phyloP scores from a whole-genome alignment of 64 coral and sea anemone genomes.

The Anthopleura sola region DNA sequence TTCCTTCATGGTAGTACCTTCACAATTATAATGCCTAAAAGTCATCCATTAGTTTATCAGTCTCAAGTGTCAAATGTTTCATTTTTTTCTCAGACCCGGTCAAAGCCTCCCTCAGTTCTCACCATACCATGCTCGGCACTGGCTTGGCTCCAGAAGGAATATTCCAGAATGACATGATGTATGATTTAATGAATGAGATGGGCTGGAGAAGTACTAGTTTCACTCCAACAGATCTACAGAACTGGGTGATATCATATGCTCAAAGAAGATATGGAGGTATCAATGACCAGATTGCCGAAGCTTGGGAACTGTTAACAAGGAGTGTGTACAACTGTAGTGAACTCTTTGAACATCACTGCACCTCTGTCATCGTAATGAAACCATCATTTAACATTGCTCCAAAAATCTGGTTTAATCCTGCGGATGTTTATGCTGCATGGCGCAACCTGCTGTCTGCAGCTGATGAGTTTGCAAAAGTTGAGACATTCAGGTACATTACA shows the following conservation, averaged over 20 bases:
- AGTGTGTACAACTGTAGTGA: slow-evolving; percentile 65
- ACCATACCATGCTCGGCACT: slow-evolving; percentile 85
- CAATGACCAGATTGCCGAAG: slow-evolving; percentile 24
- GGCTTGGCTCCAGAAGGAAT: slow-evolving; percentile 94
- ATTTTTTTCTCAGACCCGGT: slow-evolving; percentile 43
- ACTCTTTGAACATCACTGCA: slow-evolving; percentile 20
- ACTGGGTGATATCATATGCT: slow-evolving; percentile 68
- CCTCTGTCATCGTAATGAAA: slow-evolving; percentile 44
- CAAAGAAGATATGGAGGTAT: slow-evolving; percentile 54
- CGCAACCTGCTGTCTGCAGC: slow-evolving; percentile 35
- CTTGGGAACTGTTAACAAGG: slow-evolving; percentile 63
- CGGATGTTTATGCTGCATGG: slow-evolving; percentile 77
- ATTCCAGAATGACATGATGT: slow-evolving; percentile 87
- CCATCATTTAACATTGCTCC: slow-evolving; percentile 54
- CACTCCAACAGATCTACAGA: not conserved
- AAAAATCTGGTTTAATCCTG: slow-evolving; percentile 66
- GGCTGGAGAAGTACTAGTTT: slow-evolving; percentile 49
- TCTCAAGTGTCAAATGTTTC: too few species aligned
- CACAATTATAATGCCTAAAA: too few species aligned
- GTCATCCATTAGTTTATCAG: too few species aligned
- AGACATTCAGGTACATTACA: slow-evolving; percentile 63
- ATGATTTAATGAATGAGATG: slow-evolving; percentile 98
- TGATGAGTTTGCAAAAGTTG: slow-evolving; percentile 29
- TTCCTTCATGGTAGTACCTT: too few species aligned
- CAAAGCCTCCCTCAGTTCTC: slow-evolving; percentile 23